Evolutionary conservation across 2,797 vertebrate species (phyloP), one percentile per base, ranked within the genome.

Genomic region (Margarornis squamiger): DNA sequence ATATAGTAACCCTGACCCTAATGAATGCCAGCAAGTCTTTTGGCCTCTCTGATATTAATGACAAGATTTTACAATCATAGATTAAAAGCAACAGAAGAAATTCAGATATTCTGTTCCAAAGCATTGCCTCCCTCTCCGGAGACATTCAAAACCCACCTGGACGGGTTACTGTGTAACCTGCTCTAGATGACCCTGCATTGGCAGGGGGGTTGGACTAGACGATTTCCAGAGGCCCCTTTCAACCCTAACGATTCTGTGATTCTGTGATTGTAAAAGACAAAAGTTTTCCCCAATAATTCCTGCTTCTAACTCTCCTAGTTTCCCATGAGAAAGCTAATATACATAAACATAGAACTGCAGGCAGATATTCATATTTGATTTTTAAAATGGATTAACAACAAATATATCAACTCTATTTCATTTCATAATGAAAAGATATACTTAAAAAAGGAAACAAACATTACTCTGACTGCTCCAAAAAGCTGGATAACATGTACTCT

Each of bases 81-180:
- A 73, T 76, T 67, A 86, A 82, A 84, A 76, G 19, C 24, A 83
- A 43, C 9, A 38, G 43, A 65, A 70, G 20, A 90, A 84, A 75
- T 54, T 81, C n/a, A 68, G 62, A 75, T 41, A 34, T 10, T 57
- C 34, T 46, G 38, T 72, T 30, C 10, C 23, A 55, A 29, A 26
- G 68, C 19, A 63, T 16, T 58, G 6, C 18, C 11, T 57, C 38
- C 18, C 23, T 58, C 58, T 30, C n/a, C 26, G 21, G 18, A 78
- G n/a, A 59, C 9, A 72, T 12, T 66, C 26, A 66, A 66, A 84
- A 65, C 18, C 7, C 34, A 78, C 34, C 13, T 36, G 34, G 34
- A 59, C 0, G 0, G 9, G 15, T 8, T 30, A 46, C 21, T 52
- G 29, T 46, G 26, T 46, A 59, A 52, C 6, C 24, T 66, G 30